These are phyloP conservation scores for Andrena praecox DNA, from an alignment of 2,888 invertebrate species.

Conservation along the genomic window DNA sequence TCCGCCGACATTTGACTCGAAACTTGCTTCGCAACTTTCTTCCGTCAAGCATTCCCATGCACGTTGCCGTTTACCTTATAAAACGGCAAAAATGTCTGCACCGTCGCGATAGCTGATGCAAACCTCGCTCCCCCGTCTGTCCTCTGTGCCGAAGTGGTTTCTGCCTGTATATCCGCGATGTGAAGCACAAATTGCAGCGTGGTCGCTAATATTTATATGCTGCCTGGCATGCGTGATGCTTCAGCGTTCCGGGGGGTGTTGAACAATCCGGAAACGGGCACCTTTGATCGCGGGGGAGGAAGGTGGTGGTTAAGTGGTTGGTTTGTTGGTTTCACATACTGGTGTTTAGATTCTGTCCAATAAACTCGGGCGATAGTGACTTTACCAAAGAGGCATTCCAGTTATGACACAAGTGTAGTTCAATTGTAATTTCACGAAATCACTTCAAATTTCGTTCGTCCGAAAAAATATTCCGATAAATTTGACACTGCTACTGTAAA, in stretches of 20 bases:
- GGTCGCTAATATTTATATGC: conserved; percentile 6
- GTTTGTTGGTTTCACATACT: conserved; percentile 5
- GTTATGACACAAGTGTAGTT: too few relatives aligned
- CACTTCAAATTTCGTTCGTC: not conserved
- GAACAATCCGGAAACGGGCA: conserved; percentile 11
- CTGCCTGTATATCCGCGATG: not conserved
- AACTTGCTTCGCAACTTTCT: not conserved
- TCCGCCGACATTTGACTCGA: conserved; percentile 14
- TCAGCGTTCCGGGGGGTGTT: conserved; percentile 5
- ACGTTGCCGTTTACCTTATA: conserved; percentile 5
- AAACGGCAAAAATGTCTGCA: not conserved
- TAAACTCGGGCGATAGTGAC: not conserved
- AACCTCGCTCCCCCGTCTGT: not conserved
- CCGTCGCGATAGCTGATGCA: not conserved
- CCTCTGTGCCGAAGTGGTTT: not conserved
- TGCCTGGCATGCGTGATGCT: not conserved
- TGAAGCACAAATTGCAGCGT: not conserved
- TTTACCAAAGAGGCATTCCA: not conserved
- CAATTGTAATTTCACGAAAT: not conserved
- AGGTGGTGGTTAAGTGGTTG: not conserved
- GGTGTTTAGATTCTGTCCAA: not conserved
- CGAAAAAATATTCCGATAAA: conserved; percentile 9
- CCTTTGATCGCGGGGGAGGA: not conserved
- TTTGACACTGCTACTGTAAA: conserved; percentile 5
- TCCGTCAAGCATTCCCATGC: not conserved